Evolutionary conservation across 1,140 invertebrate species (phyloP).

Genomic region (Microvelia longipes): DNA sequence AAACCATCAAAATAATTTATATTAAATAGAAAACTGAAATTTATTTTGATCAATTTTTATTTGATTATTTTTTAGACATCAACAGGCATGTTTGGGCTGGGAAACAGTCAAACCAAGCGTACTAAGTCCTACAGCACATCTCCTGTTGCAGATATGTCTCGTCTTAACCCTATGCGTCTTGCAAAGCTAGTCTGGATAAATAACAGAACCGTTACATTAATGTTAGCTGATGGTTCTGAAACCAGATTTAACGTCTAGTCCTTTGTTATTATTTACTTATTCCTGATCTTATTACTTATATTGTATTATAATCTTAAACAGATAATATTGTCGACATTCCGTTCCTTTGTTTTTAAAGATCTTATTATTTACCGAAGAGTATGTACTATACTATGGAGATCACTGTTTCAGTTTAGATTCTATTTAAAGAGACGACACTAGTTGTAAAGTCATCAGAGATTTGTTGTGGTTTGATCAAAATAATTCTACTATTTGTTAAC

Average conservation of each 20-base stretch:
- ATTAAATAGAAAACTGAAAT: too few species aligned
- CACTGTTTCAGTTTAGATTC: too few species aligned
- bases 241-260: slow-evolving; percentile 71
- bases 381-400: too few species aligned
- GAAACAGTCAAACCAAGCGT: slow-evolving; percentile 78
- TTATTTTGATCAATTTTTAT: too few species aligned
- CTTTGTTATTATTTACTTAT: background rate
- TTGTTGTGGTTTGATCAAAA: too few species aligned
- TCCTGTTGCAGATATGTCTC: slow-evolving; percentile 71
- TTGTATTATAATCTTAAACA: background rate
- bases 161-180: slow-evolving; percentile 70
- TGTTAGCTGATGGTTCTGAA: slow-evolving; percentile 82
- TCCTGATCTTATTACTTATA: background rate
- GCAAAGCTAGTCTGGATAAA: slow-evolving; percentile 84
- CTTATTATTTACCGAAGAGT: too few species aligned
- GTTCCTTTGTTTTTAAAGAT: background rate
- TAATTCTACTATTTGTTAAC: too few species aligned
- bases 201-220: slow-evolving; percentile 74
- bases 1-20: too few species aligned
- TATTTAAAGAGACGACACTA: too few species aligned
- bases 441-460: too few species aligned
- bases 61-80: slow-evolving; percentile 45
- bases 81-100: slow-evolving; percentile 76
- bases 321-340: background rate
- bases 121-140: slow-evolving; percentile 86